phyloP scores from a whole-genome alignment of 2,888 invertebrate species.

The Melanchra persicariae region DNA sequence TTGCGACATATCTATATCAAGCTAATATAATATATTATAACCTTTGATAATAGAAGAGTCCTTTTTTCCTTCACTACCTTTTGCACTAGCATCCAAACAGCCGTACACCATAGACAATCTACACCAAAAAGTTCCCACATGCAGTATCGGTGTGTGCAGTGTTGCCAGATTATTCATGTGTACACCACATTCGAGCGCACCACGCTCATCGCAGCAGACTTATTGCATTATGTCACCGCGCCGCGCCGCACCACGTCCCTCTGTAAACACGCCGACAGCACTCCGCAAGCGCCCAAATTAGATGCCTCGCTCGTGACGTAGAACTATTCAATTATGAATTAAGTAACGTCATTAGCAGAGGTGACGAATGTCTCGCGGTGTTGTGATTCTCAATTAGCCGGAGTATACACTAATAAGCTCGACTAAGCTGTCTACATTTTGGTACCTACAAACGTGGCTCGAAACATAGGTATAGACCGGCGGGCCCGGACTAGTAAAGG shows the following conservation, averaged over 20 bases:
- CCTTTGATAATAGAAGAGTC: neutral
- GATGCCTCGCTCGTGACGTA: conserved; percentile 42
- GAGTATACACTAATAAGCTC: neutral
- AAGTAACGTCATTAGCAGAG: conserved; percentile 25
- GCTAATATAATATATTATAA: too few relatives aligned
- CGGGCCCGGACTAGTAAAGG: too few relatives aligned
- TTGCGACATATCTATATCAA: too few relatives aligned
- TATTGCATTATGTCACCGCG: conserved; percentile 63
- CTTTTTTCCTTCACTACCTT: neutral
- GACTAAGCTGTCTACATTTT: neutral
- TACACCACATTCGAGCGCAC: conserved; percentile 47
- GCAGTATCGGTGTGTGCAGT: conserved; percentile 23
- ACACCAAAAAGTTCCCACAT: conserved; percentile 22
- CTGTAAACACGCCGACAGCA: conserved; percentile 52
- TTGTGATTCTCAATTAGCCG: conserved; percentile 27
- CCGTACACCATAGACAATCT: neutral
- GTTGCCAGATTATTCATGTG: conserved; percentile 52
- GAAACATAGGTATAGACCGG: too few relatives aligned
- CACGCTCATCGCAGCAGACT: conserved; percentile 52
- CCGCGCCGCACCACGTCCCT: conserved; percentile 12
- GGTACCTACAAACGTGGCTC: neutral
- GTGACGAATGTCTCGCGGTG: conserved; percentile 1
- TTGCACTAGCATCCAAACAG: neutral
- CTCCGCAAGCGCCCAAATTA: conserved; percentile 61
- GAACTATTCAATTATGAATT: conserved; percentile 50